Evolutionary conservation across 1,140 invertebrate genomes (phyloP), one percentile per base, ranked within the genome.

Genomic region (Orchestia grillus): DNA sequence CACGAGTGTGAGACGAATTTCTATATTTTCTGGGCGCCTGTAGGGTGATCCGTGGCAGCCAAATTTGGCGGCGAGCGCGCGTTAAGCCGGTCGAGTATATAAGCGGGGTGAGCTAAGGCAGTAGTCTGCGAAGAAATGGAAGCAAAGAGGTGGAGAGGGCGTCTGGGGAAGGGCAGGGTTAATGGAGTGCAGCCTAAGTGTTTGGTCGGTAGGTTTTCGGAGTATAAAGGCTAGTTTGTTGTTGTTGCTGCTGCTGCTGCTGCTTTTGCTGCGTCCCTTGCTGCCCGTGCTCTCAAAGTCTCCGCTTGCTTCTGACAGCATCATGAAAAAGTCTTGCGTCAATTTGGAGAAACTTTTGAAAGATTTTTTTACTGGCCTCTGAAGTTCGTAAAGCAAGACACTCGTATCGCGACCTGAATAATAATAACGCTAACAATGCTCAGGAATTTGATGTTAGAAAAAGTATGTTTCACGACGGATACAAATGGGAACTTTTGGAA

Each of bases 181-280:
- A 94, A 94, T 94, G 92, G 92, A 94, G 92, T 94, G 92, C 92
- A 45, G 92, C 92, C 92, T 94, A 94, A 94, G 92, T 94, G 92
- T 94, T 94, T 94, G 92, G 92, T 94, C 92, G 92, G 92, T 94
- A 94, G 92, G 92, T 94, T 94, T 94, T 94, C 92, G 43, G 92
- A 94, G 92, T 94, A 94, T 94, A 94, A 94, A 94, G 92, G 92
- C 43, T 47, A 44, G 92, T 94, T 94, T 94, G 92, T 94, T 94
- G 92, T 94, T 94, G 92, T 92, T 92, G 90, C 90, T 92, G 90
- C 90, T 43, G 23, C 92, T 45, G 92, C 92, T 94, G 92, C 92
- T 90, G 88, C 62, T 94, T 15, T n/a, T 94, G 92, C 92, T 44
- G 40, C 92, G 36, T 42, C 44, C 44, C 41, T 44, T 90, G 88